phyloP scores from a whole-genome alignment of 2,113 vertebrate species.

The Trogon surrucura region DNA sequence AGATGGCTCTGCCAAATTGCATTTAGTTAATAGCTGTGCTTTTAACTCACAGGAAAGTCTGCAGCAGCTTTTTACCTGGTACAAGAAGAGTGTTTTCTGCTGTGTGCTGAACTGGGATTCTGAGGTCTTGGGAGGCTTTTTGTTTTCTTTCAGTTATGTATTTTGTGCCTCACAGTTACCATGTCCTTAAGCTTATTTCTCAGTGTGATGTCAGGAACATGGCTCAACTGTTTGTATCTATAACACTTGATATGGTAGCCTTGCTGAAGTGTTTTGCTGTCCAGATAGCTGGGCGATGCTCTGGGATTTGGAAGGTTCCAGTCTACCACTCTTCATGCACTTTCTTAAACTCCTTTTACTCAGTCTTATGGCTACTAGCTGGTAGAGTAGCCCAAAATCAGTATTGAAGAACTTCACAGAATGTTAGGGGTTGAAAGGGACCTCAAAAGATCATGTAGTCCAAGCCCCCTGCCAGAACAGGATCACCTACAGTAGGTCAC shows the following conservation, averaged over 20 bases:
- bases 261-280: neutral
- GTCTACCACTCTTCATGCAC: accelerated
- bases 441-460: too few relatives aligned
- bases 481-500: too few relatives aligned
- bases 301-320: neutral
- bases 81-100: neutral
- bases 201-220: neutral
- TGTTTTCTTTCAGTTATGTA: neutral
- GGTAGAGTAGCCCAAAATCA: neutral
- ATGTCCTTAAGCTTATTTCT: neutral
- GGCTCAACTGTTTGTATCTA: neutral
- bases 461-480: too few relatives aligned
- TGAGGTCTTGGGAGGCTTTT: neutral
- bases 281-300: neutral
- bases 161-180: neutral
- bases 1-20: neutral
- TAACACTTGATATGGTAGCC: neutral
- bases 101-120: neutral
- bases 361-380: neutral
- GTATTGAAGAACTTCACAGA: neutral
- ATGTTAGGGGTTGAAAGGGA: too few relatives aligned
- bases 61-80: constrained; percentile 3
- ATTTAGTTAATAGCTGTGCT: neutral
- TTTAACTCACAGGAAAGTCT: neutral
- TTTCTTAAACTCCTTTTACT: neutral